Base-by-base conservation (phyloP, 2,797 vertebrate genomes). In the Chloroceryle inda region DNA sequence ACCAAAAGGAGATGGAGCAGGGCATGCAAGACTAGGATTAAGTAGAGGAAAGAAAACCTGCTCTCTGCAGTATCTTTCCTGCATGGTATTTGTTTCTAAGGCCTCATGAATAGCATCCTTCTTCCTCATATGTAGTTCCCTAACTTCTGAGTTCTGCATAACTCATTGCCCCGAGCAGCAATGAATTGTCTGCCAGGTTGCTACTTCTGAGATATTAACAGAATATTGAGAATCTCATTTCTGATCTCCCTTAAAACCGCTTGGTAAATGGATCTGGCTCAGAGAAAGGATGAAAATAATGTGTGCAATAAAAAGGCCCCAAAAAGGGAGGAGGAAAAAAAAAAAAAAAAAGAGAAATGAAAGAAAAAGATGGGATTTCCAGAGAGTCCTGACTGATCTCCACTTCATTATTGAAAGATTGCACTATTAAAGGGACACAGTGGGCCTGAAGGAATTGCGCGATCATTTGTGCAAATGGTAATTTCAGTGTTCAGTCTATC, bases 391-490 rank as follows among this genome's bases (percentile, higher is more conserved):
- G 97, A 97, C 88, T 97, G 92, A 97, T 97, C 88, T 67, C 80
- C 82, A 83, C 93, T 97, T 97, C 98, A 94, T 96, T 97, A 97
- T 80, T 98, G 97, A 98, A 97, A 96, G 95, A 97, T 97, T 89
- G 93, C 79, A 89, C 96, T 92, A 97, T 98, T 98, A 97, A 97
- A 93, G 94, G 95, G 93, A 97, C 93, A 95, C 78, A 96, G 96
- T 91, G 96, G 97, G 92, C 96, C 95, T 95, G 92, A 96, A 97
- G 97, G 90, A 97, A 97, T 86, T 93, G 95, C 92, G 86, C 40
- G 71, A 97, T 97, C 96, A 97, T 98, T 98, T 98, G 95, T 94
- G 97, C 96, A 97, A 97, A 97, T 95, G 92, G 96, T 96, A 97
- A 97, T 98, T 98, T 97, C 97, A 96, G 96, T 96, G 89, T 97